These are phyloP conservation scores for Eueides isabella DNA, from an alignment of 1,140 invertebrate species.

Conservation along the genomic window DNA sequence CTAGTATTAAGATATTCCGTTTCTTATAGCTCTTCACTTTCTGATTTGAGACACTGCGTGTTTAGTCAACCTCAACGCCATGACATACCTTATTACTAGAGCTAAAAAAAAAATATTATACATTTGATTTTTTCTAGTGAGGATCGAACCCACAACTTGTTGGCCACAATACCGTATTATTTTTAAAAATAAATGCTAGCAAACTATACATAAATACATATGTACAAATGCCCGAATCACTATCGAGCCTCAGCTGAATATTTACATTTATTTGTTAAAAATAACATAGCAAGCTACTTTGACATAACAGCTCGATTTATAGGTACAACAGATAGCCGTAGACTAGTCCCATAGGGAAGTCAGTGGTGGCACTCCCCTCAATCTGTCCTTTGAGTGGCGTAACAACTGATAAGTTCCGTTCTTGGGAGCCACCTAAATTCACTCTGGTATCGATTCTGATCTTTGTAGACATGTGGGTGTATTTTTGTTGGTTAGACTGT, in stretches of 20 bases:
- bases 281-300: not conserved
- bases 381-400: not conserved
- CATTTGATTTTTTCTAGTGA: too few species aligned
- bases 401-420: conserved; percentile 9
- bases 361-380: not conserved
- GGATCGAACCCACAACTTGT: too few species aligned
- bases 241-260: not conserved
- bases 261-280: not conserved
- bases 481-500: not conserved
- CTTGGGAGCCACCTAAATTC: not conserved
- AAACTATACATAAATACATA: too few species aligned
- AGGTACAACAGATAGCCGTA: not conserved
- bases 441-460: not conserved
- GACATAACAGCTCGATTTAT: not conserved
- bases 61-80: too few species aligned
- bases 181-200: too few species aligned
- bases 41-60: too few species aligned
- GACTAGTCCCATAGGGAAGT: not conserved
- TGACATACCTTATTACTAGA: too few species aligned
- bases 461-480: not conserved
- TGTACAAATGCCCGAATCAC: not conserved
- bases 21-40: too few species aligned
- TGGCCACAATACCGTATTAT: too few species aligned
- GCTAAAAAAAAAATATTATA: too few species aligned
- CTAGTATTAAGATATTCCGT: too few species aligned